These are phyloP conservation scores for Lates japonicus DNA, from an alignment of 2,797 vertebrate species.

Conservation along the genomic window DNA sequence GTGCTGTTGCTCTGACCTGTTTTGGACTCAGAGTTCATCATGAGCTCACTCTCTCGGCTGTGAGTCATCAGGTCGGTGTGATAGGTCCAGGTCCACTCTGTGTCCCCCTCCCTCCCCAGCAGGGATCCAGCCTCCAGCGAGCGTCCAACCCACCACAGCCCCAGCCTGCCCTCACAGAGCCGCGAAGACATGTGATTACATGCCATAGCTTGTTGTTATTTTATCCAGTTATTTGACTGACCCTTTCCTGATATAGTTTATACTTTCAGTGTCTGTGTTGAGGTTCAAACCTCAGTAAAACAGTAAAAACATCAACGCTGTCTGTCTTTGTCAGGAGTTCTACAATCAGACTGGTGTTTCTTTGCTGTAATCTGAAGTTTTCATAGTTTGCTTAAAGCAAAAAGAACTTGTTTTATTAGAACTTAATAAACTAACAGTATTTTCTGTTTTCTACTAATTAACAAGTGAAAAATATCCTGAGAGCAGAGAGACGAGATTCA, in stretches of 20 bases:
- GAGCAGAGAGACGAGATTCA: constrained; percentile 34
- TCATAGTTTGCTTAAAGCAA: not conserved
- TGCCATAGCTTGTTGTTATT: not conserved
- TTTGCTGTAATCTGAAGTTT: not conserved
- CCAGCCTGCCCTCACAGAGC: constrained; percentile 55
- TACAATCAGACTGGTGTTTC: not conserved
- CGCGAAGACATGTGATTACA: constrained; percentile 40
- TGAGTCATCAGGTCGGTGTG: not conserved
- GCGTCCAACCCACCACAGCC: constrained; percentile 81
- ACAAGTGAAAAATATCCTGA: constrained; percentile 20
- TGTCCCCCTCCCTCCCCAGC: constrained; percentile 56
- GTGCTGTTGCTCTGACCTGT: not conserved
- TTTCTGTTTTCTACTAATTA: constrained; percentile 12
- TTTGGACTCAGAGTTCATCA: not conserved
- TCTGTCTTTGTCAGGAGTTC: not conserved
- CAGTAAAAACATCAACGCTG: too few relatives aligned
- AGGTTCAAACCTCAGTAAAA: not conserved
- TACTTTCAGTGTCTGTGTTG: not conserved
- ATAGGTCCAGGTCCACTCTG: constrained; percentile 18
- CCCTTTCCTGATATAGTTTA: too few relatives aligned
- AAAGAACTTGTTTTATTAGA: not conserved
- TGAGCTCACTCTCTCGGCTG: not conserved
- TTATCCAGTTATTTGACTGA: too few relatives aligned
- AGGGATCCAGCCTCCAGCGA: constrained; percentile 64
- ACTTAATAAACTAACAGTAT: not conserved